Evolutionary conservation across 2,113 vertebrate species (phyloP).

Genomic region (Colinus virginianus): DNA sequence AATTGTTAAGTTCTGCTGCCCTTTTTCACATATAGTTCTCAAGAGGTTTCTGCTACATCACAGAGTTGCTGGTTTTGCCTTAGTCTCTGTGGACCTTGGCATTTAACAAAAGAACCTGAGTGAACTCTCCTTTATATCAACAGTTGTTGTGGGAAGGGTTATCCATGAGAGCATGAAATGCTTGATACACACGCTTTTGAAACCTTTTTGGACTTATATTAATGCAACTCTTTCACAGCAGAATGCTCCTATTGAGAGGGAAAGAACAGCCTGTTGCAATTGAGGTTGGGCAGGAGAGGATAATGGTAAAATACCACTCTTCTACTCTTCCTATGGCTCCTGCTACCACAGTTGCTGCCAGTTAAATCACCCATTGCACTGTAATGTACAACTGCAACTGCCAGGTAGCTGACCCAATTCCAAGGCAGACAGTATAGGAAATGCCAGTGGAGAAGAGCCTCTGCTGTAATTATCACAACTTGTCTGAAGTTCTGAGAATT

Average conservation of each 20-base stretch:
- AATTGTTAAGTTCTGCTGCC: not conserved
- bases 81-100: not conserved
- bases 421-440: not conserved
- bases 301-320: not conserved
- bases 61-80: not conserved
- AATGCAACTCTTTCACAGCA: not conserved
- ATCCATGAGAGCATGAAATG: not conserved
- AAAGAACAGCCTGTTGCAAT: accelerated
- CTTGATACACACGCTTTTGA: not conserved
- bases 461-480: not conserved
- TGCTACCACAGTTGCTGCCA: not conserved
- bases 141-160: not conserved
- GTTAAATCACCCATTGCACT: not conserved
- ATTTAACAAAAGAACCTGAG: not conserved
- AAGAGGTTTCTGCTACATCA: not conserved
- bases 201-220: not conserved
- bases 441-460: accelerated
- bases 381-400: not conserved
- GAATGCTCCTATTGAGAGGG: not conserved
- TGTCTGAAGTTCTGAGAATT: not conserved
- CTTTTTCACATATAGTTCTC: not conserved
- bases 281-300: not conserved
- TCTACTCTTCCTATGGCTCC: not conserved
- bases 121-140: not conserved
- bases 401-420: not conserved